Percentiles rank a stretch among this genome's conserved stretches.
Evolutionary conservation across 2,888 invertebrate species (phyloP).

Genomic region (Cryptus armator): DNA sequence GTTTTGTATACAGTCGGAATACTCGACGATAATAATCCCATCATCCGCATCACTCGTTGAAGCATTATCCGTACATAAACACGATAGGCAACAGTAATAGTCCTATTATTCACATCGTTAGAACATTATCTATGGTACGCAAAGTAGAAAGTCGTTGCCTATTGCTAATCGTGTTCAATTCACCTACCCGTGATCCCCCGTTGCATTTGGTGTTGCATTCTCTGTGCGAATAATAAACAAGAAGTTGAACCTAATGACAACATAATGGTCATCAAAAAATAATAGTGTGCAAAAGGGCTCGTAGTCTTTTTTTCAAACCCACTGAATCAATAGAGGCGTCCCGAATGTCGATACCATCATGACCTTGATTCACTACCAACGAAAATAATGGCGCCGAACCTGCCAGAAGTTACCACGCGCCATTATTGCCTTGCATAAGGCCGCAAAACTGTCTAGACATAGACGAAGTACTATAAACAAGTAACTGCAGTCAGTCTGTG

Average conservation of each 20-base stretch:
- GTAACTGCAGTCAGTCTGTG: neutral
- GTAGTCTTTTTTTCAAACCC: too few relatives aligned
- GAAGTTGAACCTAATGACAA: too few relatives aligned
- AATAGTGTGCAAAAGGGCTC: too few relatives aligned
- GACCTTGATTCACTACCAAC: neutral
- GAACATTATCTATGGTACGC: neutral
- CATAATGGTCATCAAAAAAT: too few relatives aligned
- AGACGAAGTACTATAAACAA: neutral
- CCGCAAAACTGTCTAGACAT: neutral
- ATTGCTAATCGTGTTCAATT: too few relatives aligned
- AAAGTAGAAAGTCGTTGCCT: neutral
- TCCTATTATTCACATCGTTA: constrained; percentile 16
- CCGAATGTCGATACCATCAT: neutral
- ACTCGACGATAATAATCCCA: constrained; percentile 16
- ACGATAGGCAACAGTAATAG: constrained; percentile 1
- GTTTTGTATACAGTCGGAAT: constrained; percentile 5
- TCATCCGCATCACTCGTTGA: constrained; percentile 6
- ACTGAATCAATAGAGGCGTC: too few relatives aligned
- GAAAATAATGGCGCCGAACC: too few relatives aligned
- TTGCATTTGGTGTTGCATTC: too few relatives aligned
- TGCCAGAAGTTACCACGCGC: too few relatives aligned
- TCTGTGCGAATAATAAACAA: too few relatives aligned
- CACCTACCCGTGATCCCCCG: too few relatives aligned
- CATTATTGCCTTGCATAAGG: neutral
- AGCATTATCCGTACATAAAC: constrained; percentile 6